phyloP scores from a whole-genome alignment of 1,140 invertebrate genomes.

The Bombus superbus region DNA sequence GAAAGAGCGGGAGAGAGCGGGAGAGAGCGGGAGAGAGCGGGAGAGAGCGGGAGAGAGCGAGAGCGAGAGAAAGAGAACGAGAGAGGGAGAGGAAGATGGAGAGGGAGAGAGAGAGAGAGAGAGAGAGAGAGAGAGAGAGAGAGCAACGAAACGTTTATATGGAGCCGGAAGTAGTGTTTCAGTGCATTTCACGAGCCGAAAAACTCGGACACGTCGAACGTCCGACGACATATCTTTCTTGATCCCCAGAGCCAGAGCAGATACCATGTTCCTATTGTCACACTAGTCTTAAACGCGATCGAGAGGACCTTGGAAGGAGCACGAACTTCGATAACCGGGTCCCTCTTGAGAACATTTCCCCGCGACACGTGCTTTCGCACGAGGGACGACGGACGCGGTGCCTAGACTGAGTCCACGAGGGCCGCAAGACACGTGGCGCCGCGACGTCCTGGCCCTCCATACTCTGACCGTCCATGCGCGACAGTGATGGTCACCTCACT shows the following conservation, averaged over 20 bases:
- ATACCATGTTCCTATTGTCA: constrained; percentile 82
- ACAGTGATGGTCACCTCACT: constrained; percentile 76
- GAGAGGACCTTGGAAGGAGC: constrained; percentile 43
- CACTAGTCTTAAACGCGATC: constrained; percentile 81
- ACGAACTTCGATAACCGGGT: no score
- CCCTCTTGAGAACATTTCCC: background rate
- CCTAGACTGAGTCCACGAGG: constrained; percentile 78
- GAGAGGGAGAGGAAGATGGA: background rate
- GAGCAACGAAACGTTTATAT: background rate
- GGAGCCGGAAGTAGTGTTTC: constrained; percentile 29
- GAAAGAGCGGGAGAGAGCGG: background rate
- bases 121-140: no score
- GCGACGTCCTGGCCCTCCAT: constrained; percentile 67
- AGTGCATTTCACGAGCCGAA: constrained; percentile 48
- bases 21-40: no score
- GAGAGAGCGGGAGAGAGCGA: rapidly evolving
- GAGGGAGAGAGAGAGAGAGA: background rate
- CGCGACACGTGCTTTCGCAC: constrained; percentile 50
- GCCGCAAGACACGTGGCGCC: constrained; percentile 75
- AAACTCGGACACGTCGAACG: constrained; percentile 29
- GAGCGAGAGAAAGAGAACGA: background rate
- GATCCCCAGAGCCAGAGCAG: constrained; percentile 67
- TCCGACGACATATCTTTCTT: constrained; percentile 70
- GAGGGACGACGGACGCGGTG: constrained; percentile 59
- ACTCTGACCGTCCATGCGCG: constrained; percentile 79